Percentiles rank a stretch among this genome's conserved stretches.
Conservation (phyloP, 2,797 vertebrate genomes). For the Tauraco hartlaubi region DNA sequence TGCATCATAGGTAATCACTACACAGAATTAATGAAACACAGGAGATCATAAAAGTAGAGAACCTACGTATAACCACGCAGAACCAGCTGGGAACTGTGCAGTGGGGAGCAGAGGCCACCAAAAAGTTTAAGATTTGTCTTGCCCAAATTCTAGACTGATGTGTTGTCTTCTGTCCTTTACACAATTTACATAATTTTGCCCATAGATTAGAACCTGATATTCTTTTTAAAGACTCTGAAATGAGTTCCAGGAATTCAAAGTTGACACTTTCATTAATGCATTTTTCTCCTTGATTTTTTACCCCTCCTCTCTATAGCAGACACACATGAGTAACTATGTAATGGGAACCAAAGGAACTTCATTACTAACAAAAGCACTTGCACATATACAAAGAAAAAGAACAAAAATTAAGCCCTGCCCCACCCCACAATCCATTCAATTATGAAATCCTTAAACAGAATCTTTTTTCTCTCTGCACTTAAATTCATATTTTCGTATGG, state of each 20-base stretch:
- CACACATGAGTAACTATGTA: not conserved
- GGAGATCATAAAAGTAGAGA: not conserved
- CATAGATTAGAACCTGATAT: not conserved
- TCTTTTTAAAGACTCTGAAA: not conserved
- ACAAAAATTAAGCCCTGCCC: too few relatives aligned
- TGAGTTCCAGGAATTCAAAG: not conserved
- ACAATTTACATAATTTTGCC: not conserved
- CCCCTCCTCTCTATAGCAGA: rapidly evolving
- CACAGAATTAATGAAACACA: not conserved
- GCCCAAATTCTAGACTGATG: not conserved
- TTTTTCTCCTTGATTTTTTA: not conserved
- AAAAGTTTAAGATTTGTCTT: not conserved
- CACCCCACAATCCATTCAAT: not conserved
- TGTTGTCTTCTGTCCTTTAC: not conserved
- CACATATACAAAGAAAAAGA: not conserved
- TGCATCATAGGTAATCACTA: not conserved
- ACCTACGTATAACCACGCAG: not conserved
- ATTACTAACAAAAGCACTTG: not conserved
- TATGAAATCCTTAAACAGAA: not conserved
- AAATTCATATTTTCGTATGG: not conserved
- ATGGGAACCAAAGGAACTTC: not conserved
- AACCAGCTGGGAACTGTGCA: not conserved
- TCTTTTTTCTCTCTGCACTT: not conserved
- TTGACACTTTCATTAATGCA: not conserved
- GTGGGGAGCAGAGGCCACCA: not conserved